A percentile compares a stretch with the other conserved stretches of the same genome.
phyloP scores from a whole-genome alignment of 2,888 invertebrate genomes.

The Amphimallon solstitiale region DNA sequence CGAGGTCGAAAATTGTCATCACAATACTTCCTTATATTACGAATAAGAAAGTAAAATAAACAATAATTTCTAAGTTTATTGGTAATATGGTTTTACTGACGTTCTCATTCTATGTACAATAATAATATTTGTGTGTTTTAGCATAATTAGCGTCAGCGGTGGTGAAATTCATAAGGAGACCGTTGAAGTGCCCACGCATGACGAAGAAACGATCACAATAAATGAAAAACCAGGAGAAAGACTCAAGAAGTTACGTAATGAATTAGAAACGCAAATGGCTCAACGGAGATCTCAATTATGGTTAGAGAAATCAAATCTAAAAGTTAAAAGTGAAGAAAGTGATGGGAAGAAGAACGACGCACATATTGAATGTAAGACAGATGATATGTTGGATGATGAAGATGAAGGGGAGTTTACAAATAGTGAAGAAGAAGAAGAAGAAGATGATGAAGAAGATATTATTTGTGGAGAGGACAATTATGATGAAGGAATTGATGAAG shows the following conservation, averaged over 20 bases:
- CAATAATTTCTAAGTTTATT: not conserved
- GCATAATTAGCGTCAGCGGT: conserved; percentile 61
- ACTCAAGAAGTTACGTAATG: conserved; percentile 74
- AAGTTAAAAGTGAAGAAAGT: conserved; percentile 58
- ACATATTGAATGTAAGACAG: conserved; percentile 55
- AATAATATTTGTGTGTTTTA: no score
- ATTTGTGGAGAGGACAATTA: conserved; percentile 64
- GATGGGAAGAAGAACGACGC: conserved; percentile 57
- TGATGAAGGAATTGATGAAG: conserved; percentile 57
- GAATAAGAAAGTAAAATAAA: no score
- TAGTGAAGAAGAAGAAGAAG: conserved; percentile 66
- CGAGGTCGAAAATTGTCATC: no score
- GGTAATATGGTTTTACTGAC: not conserved
- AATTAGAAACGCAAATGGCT: conserved; percentile 77
- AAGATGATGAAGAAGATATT: conserved; percentile 68
- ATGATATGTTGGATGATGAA: conserved; percentile 65
- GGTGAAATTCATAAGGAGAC: conserved; percentile 63
- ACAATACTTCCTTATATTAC: no score
- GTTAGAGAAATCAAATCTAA: conserved; percentile 66
- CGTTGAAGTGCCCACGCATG: conserved; percentile 54
- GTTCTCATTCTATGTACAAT: no score
- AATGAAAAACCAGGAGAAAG: conserved; percentile 76
- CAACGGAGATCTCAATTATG: conserved; percentile 76
- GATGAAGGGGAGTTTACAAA: conserved; percentile 66
- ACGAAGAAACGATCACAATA: conserved; percentile 51